Percentiles rank a stretch among this genome's conserved stretches.
phyloP scores from a whole-genome alignment of 2,797 vertebrate genomes.

The Limnodromus scolopaceus region DNA sequence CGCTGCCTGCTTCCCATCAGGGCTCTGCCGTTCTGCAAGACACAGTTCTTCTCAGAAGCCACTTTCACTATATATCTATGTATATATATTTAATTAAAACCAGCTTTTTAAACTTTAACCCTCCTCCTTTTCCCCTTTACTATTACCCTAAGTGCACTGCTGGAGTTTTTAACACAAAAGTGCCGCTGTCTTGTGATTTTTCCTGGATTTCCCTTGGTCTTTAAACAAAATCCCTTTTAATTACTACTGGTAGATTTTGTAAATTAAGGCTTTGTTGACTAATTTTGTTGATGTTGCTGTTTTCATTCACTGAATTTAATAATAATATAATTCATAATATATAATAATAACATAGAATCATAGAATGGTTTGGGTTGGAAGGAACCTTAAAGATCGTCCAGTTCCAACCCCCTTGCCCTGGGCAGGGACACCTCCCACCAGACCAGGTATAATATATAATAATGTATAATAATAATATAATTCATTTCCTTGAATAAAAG shows the following conservation, averaged over 20 bases:
- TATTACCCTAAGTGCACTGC: neutral
- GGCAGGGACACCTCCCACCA: too few species aligned
- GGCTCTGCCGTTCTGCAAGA: accelerated
- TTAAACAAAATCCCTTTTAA: neutral
- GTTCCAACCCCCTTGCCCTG: too few species aligned
- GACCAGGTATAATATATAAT: too few species aligned
- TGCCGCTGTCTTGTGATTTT: neutral
- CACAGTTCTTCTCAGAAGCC: neutral
- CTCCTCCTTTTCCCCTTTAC: neutral
- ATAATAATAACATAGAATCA: too few species aligned
- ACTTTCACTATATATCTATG: neutral
- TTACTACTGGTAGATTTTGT: neutral
- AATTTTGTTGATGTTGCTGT: neutral
- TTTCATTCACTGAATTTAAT: neutral
- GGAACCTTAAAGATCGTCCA: too few species aligned
- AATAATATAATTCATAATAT: neutral
- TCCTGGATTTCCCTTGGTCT: neutral
- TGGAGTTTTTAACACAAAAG: neutral
- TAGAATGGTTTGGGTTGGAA: too few species aligned
- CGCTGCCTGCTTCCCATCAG: neutral
- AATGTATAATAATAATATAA: neutral
- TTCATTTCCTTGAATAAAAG: accelerated
- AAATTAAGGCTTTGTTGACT: neutral
- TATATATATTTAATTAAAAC: neutral
- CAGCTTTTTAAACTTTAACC: neutral